Percentiles rank a stretch among this genome's conserved stretches.
These are phyloP conservation scores for Lepetodrilus schrolli DNA, from an alignment of 2,888 invertebrate species.

Conservation along the genomic window DNA sequence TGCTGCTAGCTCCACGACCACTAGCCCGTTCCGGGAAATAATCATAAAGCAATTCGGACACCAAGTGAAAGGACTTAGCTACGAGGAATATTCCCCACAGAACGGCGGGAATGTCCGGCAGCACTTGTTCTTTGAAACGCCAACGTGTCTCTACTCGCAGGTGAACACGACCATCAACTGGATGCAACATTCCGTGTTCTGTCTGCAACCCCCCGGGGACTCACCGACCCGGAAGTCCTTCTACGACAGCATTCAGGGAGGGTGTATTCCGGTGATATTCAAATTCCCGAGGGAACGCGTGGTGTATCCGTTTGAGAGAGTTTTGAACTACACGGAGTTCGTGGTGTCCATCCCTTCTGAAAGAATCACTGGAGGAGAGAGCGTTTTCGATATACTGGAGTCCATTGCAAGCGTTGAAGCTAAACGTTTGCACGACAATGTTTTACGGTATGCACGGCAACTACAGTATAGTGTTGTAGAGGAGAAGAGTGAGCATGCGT, in stretches of 20 bases:
- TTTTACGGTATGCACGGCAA: background rate
- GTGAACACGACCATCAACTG: conserved; percentile 38
- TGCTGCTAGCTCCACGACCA: conserved; percentile 38
- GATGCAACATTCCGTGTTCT: conserved; percentile 49
- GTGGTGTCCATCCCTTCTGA: background rate
- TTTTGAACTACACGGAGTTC: conserved; percentile 35
- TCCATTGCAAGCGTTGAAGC: background rate
- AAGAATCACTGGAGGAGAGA: background rate
- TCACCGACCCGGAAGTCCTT: conserved; percentile 53
- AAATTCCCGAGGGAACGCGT: conserved; percentile 32
- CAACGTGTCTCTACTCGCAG: background rate
- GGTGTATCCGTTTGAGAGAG: conserved; percentile 52
- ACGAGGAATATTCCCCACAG: conserved; percentile 28
- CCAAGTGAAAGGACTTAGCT: conserved; percentile 9
- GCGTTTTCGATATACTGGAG: background rate
- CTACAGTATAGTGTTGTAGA: background rate
- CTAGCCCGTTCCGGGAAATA: conserved; percentile 35
- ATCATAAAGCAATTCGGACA: conserved; percentile 39
- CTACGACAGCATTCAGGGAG: conserved; percentile 46
- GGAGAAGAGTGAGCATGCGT: background rate
- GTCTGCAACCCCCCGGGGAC: conserved; percentile 51
- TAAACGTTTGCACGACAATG: background rate
- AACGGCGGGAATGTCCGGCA: background rate
- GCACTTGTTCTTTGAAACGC: background rate
- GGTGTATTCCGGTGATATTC: conserved; percentile 48